Percentiles rank a stretch among this genome's conserved stretches.
These are phyloP conservation scores for Drosophila koepferae DNA, from an alignment of 2,888 invertebrate species.

Conservation along the genomic window DNA sequence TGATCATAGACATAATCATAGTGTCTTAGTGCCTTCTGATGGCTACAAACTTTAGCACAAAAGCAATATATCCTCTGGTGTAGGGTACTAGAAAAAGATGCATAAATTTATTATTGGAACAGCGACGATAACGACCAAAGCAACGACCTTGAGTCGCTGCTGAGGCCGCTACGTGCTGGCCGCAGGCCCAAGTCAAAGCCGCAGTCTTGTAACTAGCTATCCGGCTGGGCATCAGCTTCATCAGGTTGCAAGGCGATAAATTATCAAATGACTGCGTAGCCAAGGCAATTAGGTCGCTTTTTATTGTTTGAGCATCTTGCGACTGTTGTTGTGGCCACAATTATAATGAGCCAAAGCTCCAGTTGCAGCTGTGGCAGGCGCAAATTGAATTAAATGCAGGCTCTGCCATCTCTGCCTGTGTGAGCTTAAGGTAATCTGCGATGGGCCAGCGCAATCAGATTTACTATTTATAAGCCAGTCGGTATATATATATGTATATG, in stretches of 20 bases:
- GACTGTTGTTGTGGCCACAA: conserved; percentile 27
- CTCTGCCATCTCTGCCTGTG: conserved; percentile 1
- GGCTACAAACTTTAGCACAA: background rate
- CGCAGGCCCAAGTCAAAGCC: background rate
- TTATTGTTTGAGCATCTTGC: conserved; percentile 53
- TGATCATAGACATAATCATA: no score
- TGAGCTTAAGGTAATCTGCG: background rate
- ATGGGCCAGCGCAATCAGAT: conserved; percentile 11
- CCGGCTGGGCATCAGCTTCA: conserved; percentile 35
- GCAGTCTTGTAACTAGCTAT: conserved; percentile 11
- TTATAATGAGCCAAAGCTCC: conserved; percentile 21
- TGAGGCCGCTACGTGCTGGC: conserved; percentile 34
- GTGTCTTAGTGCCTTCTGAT: no score
- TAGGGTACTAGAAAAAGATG: conserved; percentile 41
- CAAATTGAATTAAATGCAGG: conserved; percentile 69
- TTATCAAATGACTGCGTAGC: conserved; percentile 61
- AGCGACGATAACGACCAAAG: conserved; percentile 47
- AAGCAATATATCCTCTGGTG: background rate
- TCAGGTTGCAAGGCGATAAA: conserved; percentile 68
- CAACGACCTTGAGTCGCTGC: conserved; percentile 63
- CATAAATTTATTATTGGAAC: conserved; percentile 75
- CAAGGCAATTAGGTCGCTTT: conserved; percentile 61
- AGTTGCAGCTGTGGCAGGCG: conserved; percentile 53
- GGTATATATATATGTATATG: background rate
- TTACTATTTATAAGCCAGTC: conserved; percentile 25